Evolutionary conservation across 2,888 invertebrate genomes (phyloP), one percentile per base, ranked within the genome.

Genomic region (Caenorhabditis macrosperma): DNA sequence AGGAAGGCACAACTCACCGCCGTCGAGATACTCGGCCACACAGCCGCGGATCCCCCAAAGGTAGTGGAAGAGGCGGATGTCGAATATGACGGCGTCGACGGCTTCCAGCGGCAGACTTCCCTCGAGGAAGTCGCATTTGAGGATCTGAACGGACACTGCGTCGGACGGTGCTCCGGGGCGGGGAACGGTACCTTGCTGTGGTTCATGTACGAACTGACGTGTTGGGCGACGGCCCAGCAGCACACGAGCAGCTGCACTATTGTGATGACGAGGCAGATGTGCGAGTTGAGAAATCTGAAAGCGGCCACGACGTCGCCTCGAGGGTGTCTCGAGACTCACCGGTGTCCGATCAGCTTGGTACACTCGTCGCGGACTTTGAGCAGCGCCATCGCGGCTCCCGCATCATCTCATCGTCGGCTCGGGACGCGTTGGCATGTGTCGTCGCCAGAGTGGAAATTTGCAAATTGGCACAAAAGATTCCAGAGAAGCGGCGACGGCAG

Each of bases 1-100:
- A 15, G 44, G 66, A 33, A 28, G 10, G 24, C 41, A 33, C 6
- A 6, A 35, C 75, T 44, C 17, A 80, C 89, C 89, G 9, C 89
- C 89, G 78, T 89, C 89, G 50, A 89, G 50, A 66, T 89, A 88
- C 69, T 88, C 86, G 17, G 89, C 88, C 30, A 88, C 85, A 76
- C 89, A 89, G 41, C 87, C 88, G 15, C 72, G 54, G 44, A 89
- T 89, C 12, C 89, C 89, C 89, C 89, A 89, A 7, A 89, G 74
- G 28, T 85, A 81, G 72, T 89, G 86, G 72, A 89, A 87, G n/a
- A 89, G 83, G 9, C 89, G 77, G 38, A 85, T 74, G 50, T 83
- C 86, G 66, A 86, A 87, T 41, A 87, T 88, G 50, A 88, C 86
- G 9, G 87, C 87, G 68, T 88, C 88, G 20, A 87, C 88, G 15